These are phyloP conservation scores for Diaperis boleti DNA, from an alignment of 2,888 invertebrate genomes.

Conservation along the genomic window DNA sequence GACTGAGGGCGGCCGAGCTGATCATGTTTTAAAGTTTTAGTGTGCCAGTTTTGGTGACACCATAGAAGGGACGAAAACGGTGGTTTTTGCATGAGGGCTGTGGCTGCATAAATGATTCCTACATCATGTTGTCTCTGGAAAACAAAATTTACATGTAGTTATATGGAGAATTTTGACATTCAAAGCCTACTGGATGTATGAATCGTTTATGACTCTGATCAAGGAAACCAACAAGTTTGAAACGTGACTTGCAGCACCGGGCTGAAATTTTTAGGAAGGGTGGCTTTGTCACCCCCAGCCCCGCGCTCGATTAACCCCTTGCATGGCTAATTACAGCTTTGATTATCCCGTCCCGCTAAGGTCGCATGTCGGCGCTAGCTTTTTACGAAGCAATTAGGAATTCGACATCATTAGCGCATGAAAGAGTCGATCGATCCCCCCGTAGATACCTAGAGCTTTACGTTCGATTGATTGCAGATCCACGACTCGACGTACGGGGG, in stretches of 20 bases:
- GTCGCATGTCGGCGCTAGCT: conserved; percentile 16
- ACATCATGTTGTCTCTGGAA: too few species aligned
- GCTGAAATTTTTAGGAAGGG: neutral
- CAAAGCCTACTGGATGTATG: too few species aligned
- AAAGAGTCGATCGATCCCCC: neutral
- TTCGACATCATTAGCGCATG: conserved; percentile 7
- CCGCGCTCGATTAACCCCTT: conserved; percentile 1
- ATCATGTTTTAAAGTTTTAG: too few species aligned
- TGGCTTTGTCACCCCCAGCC: neutral
- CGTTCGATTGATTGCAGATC: conserved; percentile 80
- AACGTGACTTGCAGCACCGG: neutral
- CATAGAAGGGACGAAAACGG: too few species aligned
- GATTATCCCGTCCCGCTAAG: conserved; percentile 16
- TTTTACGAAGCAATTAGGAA: conserved; percentile 12
- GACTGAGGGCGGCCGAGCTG: too few species aligned
- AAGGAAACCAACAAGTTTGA: neutral
- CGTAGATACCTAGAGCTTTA: too few species aligned
- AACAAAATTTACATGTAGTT: too few species aligned
- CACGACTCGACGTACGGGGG: conserved; percentile 86
- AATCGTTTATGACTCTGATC: neutral
- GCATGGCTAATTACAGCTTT: conserved; percentile 19
- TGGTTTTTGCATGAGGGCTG: too few species aligned
- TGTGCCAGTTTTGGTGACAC: too few species aligned
- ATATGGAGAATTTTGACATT: too few species aligned
- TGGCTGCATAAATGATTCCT: too few species aligned